A percentile compares a stretch with the other conserved stretches of the same genome.
phyloP scores from a whole-genome alignment of 2,888 invertebrate genomes.

The Lomographa bimaculata region DNA sequence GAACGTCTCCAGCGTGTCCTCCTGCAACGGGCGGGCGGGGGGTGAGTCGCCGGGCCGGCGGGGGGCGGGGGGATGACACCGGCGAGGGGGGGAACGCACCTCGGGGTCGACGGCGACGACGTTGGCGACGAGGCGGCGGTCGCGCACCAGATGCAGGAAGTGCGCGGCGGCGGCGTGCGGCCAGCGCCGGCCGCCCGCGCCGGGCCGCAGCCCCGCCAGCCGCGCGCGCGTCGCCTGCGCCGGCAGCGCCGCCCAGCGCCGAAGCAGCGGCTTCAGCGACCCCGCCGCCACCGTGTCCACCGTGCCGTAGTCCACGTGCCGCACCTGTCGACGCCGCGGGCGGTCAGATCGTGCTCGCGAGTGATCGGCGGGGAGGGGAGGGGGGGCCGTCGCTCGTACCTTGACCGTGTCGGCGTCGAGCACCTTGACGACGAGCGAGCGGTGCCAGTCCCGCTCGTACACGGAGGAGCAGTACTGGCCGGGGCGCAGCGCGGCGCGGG shows the following conservation, averaged over 20 bases:
- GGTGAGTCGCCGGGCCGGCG: too few species aligned
- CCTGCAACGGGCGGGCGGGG: conserved; percentile 33
- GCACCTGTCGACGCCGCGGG: conserved; percentile 57
- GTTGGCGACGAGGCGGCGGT: conserved; percentile 64
- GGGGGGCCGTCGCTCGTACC: conserved; percentile 47
- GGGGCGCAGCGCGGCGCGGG: conserved; percentile 59
- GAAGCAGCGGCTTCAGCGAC: conserved; percentile 59
- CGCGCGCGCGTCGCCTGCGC: conserved; percentile 80
- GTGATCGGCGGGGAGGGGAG: not conserved
- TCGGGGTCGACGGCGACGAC: conserved; percentile 43
- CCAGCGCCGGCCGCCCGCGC: conserved; percentile 69
- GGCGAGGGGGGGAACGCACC: conserved; percentile 27
- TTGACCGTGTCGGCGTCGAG: conserved; percentile 70
- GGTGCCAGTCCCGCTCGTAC: conserved; percentile 78
- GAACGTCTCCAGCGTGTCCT: conserved; percentile 61
- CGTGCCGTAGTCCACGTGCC: conserved; percentile 84
- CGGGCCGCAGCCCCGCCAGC: conserved; percentile 71
- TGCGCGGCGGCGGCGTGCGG: conserved; percentile 59
- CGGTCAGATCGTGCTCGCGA: not conserved
- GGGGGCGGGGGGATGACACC: too few species aligned
- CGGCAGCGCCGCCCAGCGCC: conserved; percentile 65
- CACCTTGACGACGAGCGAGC: conserved; percentile 70
- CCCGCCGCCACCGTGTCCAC: conserved; percentile 55
- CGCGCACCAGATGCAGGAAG: conserved; percentile 62
- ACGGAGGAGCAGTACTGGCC: conserved; percentile 76